phyloP scores from a whole-genome alignment of 2,888 invertebrate species.

The Sarcophaga variegata region DNA sequence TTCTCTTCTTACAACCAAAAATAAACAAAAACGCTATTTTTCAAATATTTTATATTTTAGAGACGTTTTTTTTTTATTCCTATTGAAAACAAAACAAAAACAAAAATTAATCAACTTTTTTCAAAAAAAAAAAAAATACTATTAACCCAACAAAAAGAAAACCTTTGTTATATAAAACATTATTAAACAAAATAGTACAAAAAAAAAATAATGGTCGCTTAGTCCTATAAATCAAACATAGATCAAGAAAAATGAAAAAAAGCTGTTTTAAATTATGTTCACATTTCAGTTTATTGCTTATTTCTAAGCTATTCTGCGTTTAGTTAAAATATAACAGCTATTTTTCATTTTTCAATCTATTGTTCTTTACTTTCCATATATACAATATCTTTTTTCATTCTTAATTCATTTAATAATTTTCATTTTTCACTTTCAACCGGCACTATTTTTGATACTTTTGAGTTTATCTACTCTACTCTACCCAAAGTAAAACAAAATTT shows the following conservation, averaged over 20 bases:
- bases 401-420: conserved; percentile 70
- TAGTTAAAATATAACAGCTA: not conserved
- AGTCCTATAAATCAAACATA: conserved; percentile 18
- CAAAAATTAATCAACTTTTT: conserved; percentile 30
- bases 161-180: conserved; percentile 21
- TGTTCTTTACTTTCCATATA: conserved; percentile 60
- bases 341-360: conserved; percentile 30
- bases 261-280: not conserved
- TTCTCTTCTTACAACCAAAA: conserved; percentile 32
- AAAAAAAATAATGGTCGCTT: conserved; percentile 43
- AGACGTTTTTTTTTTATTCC: conserved; percentile 49
- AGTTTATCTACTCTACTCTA: conserved; percentile 44
- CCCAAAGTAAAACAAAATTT: not conserved
- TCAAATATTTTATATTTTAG: conserved; percentile 36
- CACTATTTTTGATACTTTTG: conserved; percentile 76
- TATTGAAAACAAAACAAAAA: conserved; percentile 46
- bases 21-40: conserved; percentile 16
- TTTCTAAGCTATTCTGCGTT: too few relatives aligned
- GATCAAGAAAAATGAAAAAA: conserved; percentile 5
- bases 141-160: conserved; percentile 14
- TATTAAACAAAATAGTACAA: not conserved
- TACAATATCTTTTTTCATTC: conserved; percentile 62
- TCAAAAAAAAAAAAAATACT: not conserved
- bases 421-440: conserved; percentile 75
- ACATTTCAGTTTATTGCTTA: not conserved